These are phyloP conservation scores for Parapsyche elsis DNA, from an alignment of 1,140 invertebrate genomes.

Conservation along the genomic window DNA sequence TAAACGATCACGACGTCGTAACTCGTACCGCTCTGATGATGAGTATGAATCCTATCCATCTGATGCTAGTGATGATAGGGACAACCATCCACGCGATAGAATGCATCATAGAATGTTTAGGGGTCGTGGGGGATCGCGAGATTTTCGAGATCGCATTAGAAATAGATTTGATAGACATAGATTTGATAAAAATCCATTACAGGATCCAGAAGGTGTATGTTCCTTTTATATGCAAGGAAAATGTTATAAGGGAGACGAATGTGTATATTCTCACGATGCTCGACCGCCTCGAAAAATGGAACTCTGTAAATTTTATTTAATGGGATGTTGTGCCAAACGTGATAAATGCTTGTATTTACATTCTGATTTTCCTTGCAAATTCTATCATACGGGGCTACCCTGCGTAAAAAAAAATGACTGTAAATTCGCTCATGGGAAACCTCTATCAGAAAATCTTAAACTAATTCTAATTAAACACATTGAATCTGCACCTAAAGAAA, in stretches of 20 bases:
- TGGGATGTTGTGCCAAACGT: slow-evolving; percentile 94
- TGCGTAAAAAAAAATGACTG: slow-evolving; percentile 86
- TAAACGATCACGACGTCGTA: slow-evolving; percentile 53
- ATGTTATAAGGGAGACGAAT: slow-evolving; percentile 80
- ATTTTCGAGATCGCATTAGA: slow-evolving; percentile 31
- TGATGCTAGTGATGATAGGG: slow-evolving; percentile 66
- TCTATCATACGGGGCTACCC: slow-evolving; percentile 91
- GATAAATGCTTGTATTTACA: slow-evolving; percentile 98
- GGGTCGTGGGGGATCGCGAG: slow-evolving; percentile 51
- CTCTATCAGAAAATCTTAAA: slow-evolving; percentile 79
- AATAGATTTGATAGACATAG: slow-evolving; percentile 58
- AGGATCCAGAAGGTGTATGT: slow-evolving; percentile 78
- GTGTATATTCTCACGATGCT: slow-evolving; percentile 87
- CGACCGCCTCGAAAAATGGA: slow-evolving; percentile 89
- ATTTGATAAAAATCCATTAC: slow-evolving; percentile 65
- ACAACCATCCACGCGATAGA: slow-evolving; percentile 62
- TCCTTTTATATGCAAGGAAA: slow-evolving; percentile 88
- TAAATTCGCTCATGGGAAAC: slow-evolving; percentile 91
- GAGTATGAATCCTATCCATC: slow-evolving; percentile 68
- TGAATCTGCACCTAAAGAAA: slow-evolving; percentile 90
- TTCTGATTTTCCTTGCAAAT: slow-evolving; percentile 97
- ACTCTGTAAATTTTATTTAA: slow-evolving; percentile 96
- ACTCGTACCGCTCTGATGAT: slow-evolving; percentile 58
- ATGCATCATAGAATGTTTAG: slow-evolving; percentile 1
- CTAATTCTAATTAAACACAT: slow-evolving; percentile 83